These are phyloP conservation scores for Oxyteleia sp. DNA, from an alignment of 2,888 invertebrate species.

Conservation along the genomic window DNA sequence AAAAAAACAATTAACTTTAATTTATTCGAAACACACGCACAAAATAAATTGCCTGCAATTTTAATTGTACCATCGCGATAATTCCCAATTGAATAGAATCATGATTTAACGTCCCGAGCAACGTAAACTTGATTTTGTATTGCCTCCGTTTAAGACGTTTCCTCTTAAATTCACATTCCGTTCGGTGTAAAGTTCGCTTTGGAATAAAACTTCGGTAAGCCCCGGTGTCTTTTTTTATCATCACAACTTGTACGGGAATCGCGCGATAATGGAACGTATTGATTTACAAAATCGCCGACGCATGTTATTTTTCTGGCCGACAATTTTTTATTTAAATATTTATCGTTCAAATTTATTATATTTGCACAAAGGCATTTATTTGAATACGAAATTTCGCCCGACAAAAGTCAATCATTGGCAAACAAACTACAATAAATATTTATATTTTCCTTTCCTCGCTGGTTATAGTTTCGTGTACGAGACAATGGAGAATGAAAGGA, in stretches of 20 bases:
- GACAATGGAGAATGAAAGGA: too few species aligned
- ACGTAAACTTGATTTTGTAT: slow-evolving; percentile 53
- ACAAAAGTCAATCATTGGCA: background rate
- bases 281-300: slow-evolving; percentile 41
- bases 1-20: too few species aligned
- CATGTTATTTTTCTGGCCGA: background rate
- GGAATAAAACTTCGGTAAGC: slow-evolving; percentile 64
- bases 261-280: slow-evolving; percentile 52
- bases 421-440: background rate
- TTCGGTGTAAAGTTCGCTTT: slow-evolving; percentile 60
- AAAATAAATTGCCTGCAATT: slow-evolving; percentile 26
- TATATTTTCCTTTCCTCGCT: background rate
- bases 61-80: slow-evolving; percentile 38
- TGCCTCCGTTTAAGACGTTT: slow-evolving; percentile 47
- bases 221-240: slow-evolving; percentile 47
- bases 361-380: slow-evolving; percentile 2
- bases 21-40: too few species aligned
- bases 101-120: slow-evolving; percentile 36
- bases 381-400: background rate
- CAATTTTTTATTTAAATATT: slow-evolving; percentile 23
- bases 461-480: too few species aligned
- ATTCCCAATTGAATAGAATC: slow-evolving; percentile 24
- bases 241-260: slow-evolving; percentile 40
- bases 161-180: slow-evolving; percentile 58
- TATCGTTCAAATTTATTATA: background rate